These are phyloP conservation scores for Acanthosoma haemorrhoidale DNA, from an alignment of 2,888 invertebrate species.

Conservation along the genomic window DNA sequence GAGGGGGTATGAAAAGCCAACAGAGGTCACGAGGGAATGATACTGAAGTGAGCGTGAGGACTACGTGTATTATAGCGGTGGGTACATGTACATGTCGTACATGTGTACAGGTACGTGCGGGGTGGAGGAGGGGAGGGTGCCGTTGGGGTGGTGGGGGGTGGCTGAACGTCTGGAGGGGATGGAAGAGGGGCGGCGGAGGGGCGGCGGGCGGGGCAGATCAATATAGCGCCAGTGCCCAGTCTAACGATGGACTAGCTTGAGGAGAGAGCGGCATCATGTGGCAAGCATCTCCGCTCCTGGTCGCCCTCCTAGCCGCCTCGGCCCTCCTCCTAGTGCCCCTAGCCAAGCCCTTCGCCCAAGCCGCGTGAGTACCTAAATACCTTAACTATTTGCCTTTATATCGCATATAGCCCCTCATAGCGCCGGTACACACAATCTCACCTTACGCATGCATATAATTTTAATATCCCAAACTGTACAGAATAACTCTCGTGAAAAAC, in stretches of 20 bases:
- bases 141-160: slow-evolving; percentile 14
- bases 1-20: too few relatives aligned
- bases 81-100: background rate
- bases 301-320: slow-evolving; percentile 30
- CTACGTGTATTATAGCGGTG: too few relatives aligned
- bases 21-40: too few relatives aligned
- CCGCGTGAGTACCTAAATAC: slow-evolving; percentile 37
- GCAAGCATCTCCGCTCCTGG: slow-evolving; percentile 28
- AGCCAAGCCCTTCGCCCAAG: slow-evolving; percentile 31
- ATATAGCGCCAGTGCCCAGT: slow-evolving; percentile 26
- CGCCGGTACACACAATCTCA: too few relatives aligned
- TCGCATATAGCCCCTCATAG: too few relatives aligned
- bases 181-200: slow-evolving; percentile 38
- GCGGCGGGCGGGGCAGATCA: slow-evolving; percentile 21
- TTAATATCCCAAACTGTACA: too few relatives aligned
- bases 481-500: too few relatives aligned
- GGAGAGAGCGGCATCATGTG: slow-evolving; percentile 18
- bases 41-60: too few relatives aligned
- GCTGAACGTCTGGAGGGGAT: slow-evolving; percentile 35
- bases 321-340: slow-evolving; percentile 30
- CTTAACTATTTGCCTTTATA: too few relatives aligned
- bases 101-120: background rate
- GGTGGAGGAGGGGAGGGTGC: background rate
- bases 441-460: too few relatives aligned
- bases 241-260: slow-evolving; percentile 28